Conservation (phyloP, 2,113 vertebrate genomes). For the Natator depressus region DNA sequence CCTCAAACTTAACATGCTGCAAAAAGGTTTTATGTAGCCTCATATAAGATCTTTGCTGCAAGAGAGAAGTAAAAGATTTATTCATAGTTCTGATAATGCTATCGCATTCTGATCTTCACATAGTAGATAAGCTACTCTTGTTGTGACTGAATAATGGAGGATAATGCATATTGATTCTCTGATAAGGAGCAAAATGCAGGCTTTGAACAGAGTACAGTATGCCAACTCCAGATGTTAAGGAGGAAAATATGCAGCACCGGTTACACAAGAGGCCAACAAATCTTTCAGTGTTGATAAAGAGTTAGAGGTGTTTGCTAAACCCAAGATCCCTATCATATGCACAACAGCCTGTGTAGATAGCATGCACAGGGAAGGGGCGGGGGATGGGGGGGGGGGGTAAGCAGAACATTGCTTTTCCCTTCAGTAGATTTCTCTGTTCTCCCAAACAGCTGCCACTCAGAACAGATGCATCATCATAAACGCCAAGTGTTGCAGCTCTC, state of each 20-base stretch:
- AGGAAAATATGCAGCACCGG: background rate
- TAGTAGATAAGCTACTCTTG: background rate
- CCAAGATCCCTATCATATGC: accelerated
- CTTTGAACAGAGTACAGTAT: background rate
- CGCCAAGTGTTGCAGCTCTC: accelerated
- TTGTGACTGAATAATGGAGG: accelerated
- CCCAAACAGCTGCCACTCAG: background rate
- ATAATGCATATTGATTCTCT: background rate
- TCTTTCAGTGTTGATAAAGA: background rate
- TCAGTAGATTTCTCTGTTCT: background rate
- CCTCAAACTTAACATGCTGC: background rate
- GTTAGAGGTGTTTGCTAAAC: background rate
- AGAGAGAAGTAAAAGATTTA: background rate
- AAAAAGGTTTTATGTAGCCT: background rate
- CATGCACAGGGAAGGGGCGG: accelerated
- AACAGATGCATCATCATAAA: background rate
- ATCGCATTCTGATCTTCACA: background rate
- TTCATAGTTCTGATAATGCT: background rate
- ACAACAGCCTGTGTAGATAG: accelerated
- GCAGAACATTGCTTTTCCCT: background rate
- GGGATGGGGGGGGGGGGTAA: accelerated
- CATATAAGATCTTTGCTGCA: background rate
- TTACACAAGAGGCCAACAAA: background rate
- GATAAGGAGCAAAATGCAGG: background rate
- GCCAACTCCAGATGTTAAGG: background rate